These are phyloP conservation scores for Pollenia amentaria DNA, from an alignment of 2,888 invertebrate species.

Conservation along the genomic window DNA sequence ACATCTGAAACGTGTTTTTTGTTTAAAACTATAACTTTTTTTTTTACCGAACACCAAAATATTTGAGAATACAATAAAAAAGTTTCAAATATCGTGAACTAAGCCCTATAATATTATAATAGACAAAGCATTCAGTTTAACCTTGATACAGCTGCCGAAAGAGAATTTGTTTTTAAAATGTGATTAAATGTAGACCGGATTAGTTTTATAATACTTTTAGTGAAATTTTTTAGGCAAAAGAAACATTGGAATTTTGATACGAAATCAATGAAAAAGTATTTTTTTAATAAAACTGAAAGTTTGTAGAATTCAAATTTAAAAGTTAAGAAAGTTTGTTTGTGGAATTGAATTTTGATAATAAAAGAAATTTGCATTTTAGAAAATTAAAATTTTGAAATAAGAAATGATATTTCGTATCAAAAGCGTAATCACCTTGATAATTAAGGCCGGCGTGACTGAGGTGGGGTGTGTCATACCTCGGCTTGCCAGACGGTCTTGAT, in stretches of 20 bases:
- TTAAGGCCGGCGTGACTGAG: too few relatives aligned
- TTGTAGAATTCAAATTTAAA: too few relatives aligned
- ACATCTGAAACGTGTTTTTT: conserved; percentile 48
- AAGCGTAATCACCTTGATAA: too few relatives aligned
- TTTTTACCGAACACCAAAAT: conserved; percentile 11
- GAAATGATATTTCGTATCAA: too few relatives aligned
- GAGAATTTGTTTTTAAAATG: conserved; percentile 1
- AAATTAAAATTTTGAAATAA: too few relatives aligned
- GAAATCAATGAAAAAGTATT: too few relatives aligned
- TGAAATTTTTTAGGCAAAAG: neutral
- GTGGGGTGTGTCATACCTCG: neutral
- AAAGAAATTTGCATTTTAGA: too few relatives aligned
- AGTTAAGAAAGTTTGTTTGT: too few relatives aligned
- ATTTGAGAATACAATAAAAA: conserved; percentile 31
- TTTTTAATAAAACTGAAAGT: too few relatives aligned
- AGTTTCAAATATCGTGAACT: conserved; percentile 30
- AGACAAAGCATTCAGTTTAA: conserved; percentile 35
- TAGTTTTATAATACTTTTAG: neutral
- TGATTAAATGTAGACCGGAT: neutral
- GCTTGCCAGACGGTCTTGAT: too few relatives aligned
- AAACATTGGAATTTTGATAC: neutral
- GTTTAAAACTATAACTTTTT: conserved; percentile 30
- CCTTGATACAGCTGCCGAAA: conserved; percentile 42
- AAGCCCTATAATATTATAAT: conserved; percentile 29
- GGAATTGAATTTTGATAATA: too few relatives aligned